Evolutionary conservation across 2,113 vertebrate species (phyloP).

Genomic region (Vimba vimba): DNA sequence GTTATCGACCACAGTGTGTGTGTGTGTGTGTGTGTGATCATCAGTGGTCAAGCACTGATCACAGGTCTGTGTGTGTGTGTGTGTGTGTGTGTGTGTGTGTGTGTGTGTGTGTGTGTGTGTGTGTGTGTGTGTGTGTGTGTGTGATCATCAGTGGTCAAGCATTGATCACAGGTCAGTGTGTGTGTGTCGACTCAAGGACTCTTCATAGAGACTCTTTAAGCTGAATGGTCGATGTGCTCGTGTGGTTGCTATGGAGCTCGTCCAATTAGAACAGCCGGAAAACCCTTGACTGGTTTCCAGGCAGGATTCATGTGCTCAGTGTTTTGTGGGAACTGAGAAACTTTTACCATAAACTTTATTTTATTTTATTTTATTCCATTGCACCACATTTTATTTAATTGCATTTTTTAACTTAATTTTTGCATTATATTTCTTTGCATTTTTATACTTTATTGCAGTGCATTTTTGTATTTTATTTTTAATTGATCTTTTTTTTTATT

Average conservation of each 20-base stretch:
- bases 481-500: not conserved
- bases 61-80: too few species aligned
- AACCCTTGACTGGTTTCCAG: slow-evolving; percentile 8
- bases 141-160: too few species aligned
- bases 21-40: too few species aligned
- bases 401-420: not conserved
- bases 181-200: not conserved
- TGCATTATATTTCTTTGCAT: not conserved
- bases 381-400: not conserved
- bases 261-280: not conserved
- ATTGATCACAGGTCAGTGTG: too few species aligned
- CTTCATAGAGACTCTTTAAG: not conserved
- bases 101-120: too few species aligned
- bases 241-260: not conserved
- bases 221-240: not conserved
- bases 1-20: too few species aligned
- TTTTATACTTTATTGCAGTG: not conserved
- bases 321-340: not conserved
- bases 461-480: too few species aligned
- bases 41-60: too few species aligned
- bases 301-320: not conserved
- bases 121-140: too few species aligned
- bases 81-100: not conserved
- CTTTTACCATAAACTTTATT: not conserved
- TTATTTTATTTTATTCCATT: not conserved